Conservation (phyloP, 2,888 invertebrate species). For the Lucinisca nassula region DNA sequence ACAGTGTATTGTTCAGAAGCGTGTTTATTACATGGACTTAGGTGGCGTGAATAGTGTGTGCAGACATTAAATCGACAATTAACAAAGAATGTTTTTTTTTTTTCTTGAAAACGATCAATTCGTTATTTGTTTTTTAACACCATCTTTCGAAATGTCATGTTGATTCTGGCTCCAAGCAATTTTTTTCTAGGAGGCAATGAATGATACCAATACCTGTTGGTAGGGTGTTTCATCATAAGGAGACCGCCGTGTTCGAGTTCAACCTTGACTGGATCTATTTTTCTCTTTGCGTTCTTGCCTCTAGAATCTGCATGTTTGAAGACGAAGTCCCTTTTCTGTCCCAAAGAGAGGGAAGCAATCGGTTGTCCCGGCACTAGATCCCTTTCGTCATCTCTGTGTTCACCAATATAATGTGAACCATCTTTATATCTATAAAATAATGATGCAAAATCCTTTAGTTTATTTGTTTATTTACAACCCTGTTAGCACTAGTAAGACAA, state of each 20-base stretch:
- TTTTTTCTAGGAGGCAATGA: conserved; percentile 91
- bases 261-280: conserved; percentile 89
- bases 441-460: no score
- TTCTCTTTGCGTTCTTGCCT: conserved; percentile 82
- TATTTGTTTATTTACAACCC: no score
- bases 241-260: conserved; percentile 91
- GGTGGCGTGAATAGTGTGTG: no score
- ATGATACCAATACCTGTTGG: conserved; percentile 92
- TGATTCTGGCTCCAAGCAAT: conserved; percentile 90
- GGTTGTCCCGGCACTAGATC: conserved; percentile 91
- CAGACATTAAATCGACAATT: no score
- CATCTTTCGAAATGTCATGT: conserved; percentile 88
- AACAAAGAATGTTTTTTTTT: no score
- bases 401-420: conserved; percentile 92
- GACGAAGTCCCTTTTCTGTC: conserved; percentile 91
- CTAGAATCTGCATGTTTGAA: conserved; percentile 89
- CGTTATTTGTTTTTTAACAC: conserved; percentile 36
- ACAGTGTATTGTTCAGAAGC: no score
- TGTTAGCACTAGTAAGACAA: no score
- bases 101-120: no score
- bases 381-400: conserved; percentile 92
- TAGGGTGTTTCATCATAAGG: conserved; percentile 92
- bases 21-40: no score
- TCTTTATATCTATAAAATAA: conserved; percentile 91
- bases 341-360: conserved; percentile 92